Evolutionary conservation across 2,113 vertebrate genomes (phyloP).

Genomic region (Sander vitreus): DNA sequence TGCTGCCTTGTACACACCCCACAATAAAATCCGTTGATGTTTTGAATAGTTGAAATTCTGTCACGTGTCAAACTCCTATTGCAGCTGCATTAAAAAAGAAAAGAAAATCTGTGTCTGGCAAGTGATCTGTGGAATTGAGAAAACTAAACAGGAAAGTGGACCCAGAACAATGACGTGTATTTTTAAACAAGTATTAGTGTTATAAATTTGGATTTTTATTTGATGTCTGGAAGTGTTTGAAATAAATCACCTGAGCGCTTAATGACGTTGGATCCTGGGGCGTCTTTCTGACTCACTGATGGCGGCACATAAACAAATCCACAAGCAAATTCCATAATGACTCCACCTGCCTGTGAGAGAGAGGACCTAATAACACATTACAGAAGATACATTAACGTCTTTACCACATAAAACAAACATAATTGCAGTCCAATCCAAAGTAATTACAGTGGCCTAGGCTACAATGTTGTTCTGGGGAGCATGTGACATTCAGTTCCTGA

Average conservation of each 20-base stretch:
- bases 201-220: not conserved
- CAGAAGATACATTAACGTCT: not conserved
- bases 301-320: constrained; percentile 78
- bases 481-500: not conserved
- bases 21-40: not conserved
- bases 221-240: not conserved
- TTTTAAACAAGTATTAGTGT: not conserved
- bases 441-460: not conserved
- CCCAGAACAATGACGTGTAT: not conserved
- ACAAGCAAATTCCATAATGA: constrained; percentile 82
- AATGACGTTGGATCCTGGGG: constrained; percentile 4
- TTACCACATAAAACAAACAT: not conserved
- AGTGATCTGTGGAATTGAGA: not conserved
- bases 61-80: not conserved
- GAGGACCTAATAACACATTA: not conserved
- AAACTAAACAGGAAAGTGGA: not conserved
- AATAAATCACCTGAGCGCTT: constrained; percentile 79
- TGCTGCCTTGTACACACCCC: not conserved
- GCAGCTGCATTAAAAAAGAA: not conserved
- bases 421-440: not conserved
- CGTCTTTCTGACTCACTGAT: constrained; percentile 45
- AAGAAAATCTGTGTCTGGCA: no score
- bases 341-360: constrained; percentile 12
- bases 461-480: rapidly evolving
- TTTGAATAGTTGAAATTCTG: not conserved